These are phyloP conservation scores for Acronicta alni DNA, from an alignment of 2,888 invertebrate species.

Conservation along the genomic window DNA sequence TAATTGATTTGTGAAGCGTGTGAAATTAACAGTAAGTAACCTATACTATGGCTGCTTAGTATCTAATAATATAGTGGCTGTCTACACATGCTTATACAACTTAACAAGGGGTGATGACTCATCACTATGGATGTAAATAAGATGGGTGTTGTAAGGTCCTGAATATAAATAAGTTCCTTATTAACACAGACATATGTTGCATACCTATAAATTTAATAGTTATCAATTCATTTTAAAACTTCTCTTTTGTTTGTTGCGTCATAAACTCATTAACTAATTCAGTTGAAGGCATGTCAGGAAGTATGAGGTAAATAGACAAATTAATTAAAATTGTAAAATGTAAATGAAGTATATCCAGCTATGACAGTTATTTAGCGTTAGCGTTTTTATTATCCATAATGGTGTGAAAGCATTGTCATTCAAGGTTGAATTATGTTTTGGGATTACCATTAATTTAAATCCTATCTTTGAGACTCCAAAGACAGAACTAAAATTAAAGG, in stretches of 20 bases:
- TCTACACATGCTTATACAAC: constrained; percentile 48
- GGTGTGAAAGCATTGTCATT: constrained; percentile 52
- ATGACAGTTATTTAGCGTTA: constrained; percentile 56
- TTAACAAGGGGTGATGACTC: constrained; percentile 53
- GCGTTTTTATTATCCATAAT: constrained; percentile 45
- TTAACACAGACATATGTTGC: constrained; percentile 2
- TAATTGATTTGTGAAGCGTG: constrained; percentile 73
- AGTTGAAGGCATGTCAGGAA: constrained; percentile 34
- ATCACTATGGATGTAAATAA: constrained; percentile 58
- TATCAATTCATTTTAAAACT: constrained; percentile 19
- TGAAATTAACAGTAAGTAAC: constrained; percentile 69
- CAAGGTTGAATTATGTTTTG: constrained; percentile 52
- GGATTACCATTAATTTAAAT: constrained; percentile 13
- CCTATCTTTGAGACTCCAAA: no score
- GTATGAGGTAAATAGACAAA: constrained; percentile 57
- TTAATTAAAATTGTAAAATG: constrained; percentile 57
- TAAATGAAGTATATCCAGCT: constrained; percentile 46
- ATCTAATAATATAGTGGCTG: constrained; percentile 44
- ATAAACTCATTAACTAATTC: constrained; percentile 44
- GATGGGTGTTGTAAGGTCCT: constrained; percentile 37
- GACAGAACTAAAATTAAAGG: no score
- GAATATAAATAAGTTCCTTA: constrained; percentile 55
- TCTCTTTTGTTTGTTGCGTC: constrained; percentile 33
- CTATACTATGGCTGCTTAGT: constrained; percentile 50
- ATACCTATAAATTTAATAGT: constrained; percentile 5